Conservation (phyloP, 2,888 invertebrate species). For the Drosophila ustulata region DNA sequence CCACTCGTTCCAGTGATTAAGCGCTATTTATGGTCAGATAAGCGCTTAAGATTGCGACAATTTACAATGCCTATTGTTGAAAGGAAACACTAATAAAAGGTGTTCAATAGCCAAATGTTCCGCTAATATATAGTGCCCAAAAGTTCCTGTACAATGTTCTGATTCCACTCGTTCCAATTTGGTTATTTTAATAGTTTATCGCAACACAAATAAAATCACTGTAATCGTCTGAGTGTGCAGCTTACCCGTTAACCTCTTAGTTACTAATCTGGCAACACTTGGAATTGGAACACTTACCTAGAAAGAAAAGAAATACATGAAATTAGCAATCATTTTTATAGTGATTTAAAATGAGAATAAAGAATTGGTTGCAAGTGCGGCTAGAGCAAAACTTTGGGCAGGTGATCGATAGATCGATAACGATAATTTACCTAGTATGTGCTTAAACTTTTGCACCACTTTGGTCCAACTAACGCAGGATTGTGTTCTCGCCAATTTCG, state of each 20-base stretch:
- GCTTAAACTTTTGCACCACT: conserved; percentile 82
- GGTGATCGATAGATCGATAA: conserved; percentile 6
- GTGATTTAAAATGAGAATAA: not conserved
- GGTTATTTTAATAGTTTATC: no score
- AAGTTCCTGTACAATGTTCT: not conserved
- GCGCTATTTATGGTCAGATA: conserved; percentile 8
- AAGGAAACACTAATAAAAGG: not conserved
- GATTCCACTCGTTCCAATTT: conserved; percentile 12
- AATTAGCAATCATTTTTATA: not conserved
- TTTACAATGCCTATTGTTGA: not conserved
- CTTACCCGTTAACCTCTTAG: conserved; percentile 52
- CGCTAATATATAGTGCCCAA: no score
- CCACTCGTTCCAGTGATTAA: conserved; percentile 7
- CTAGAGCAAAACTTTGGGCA: conserved; percentile 9
- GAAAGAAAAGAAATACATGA: conserved; percentile 38
- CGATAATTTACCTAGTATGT: conserved; percentile 78
- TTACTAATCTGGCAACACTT: not conserved
- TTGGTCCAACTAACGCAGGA: conserved; percentile 85
- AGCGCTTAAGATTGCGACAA: conserved; percentile 3
- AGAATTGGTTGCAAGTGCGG: conserved; percentile 4
- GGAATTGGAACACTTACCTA: conserved; percentile 61
- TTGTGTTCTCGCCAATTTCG: conserved; percentile 70
- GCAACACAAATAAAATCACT: no score
- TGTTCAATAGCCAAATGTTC: conserved; percentile 3
- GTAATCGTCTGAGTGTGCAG: conserved; percentile 31